Base-by-base conservation (phyloP, 2,113 vertebrate species). In the Ameiurus melas region DNA sequence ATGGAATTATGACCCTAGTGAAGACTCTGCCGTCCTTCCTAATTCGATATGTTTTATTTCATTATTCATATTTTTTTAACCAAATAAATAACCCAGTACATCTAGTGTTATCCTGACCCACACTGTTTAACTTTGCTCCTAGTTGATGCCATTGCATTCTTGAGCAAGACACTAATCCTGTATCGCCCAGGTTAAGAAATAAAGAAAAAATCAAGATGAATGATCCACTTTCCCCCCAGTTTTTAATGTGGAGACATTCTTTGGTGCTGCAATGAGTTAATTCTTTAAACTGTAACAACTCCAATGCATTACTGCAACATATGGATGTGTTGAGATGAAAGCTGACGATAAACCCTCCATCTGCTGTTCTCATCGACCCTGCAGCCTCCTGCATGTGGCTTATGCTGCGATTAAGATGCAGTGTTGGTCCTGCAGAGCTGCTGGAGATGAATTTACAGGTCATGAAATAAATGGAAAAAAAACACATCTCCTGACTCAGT, bases 361-460 rank as follows among this genome's bases (percentile, higher is more conserved):
- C 85, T 89, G 89, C 88, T 91, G 89, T 92, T 90, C 79, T 92
- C 83, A 94, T 95, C 92, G 91, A 92, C 92, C 90, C 12, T 53
- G 64, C 57, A 91, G 53, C 83, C 89, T 88, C 90, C 91, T 94
- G 84, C 85, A 83, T 91, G 86, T 86, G 60, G 85, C 85, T 82
- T 91, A 85, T 85, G 62, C 85, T 62, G 43, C 83, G 92, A 94
- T 94, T 95, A 95, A 87, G 89, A 91, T 55, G 91, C 73, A 92
- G 43, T 43, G 66, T 58, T 4, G 85, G 83, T 88, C 85, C 90
- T 43, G 47, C 87, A 88, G 68, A 77, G 87, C 73, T 17, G 89
- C 89, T 91, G 82, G 62, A 93, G 88, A 53, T 91, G 90, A 92
- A 93, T 79, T 88, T 89, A 92, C 33, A 85, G 70, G 84, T 85